Base-by-base conservation (phyloP, 2,888 invertebrate genomes). In the Drosophila subsilvestris region DNA sequence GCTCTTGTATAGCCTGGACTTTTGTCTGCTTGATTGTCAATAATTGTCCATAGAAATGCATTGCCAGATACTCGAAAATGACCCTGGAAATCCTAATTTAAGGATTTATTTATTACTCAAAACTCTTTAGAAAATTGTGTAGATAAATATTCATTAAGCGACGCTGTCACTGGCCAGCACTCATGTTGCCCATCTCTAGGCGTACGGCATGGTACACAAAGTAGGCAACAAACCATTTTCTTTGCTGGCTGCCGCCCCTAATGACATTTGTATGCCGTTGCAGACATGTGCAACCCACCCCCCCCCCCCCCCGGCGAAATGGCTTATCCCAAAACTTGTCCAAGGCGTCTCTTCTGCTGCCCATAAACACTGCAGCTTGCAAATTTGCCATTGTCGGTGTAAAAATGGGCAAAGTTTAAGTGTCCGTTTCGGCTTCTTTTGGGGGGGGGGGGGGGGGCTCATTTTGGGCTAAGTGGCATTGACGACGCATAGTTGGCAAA, bases 241-340 rank as follows among this genome's bases (percentile, higher is more conserved):
- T 49, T 55, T 57, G 55, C 78, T 68, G 62, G 55, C 44, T 68
- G 37, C 71, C 63, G 63, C 43, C 63, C 80, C 74, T 86, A 84
- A 86, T 86, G 85, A 88, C 87, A 86, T 76, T 83, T 74, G 75
- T 75, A 60, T 72, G 79, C 72, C 73, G 60, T 25, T 74, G 79
- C 67, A 75, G 47, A 59, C 62, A 73, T 74, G 74, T 83, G 80
- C 80, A 80, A 58, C 61, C 67, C 68, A 53, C 47, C 63, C 37
- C 54, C 80, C 78, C 56, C 61, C 67, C 68, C 53, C 47, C 63
- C 37, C 54, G 66, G 61, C 61, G 25, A 55, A 65, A 72, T 17
- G 29, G 44, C 42, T 14, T 37, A n/a, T 22, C 37, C 37, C 25
- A 54, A 74, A 61, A 55, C 55, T 74, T 44, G 17, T 3, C 32